Evolutionary conservation across 2,113 vertebrate genomes (phyloP).

Genomic region (Typhlomys cinereus): DNA sequence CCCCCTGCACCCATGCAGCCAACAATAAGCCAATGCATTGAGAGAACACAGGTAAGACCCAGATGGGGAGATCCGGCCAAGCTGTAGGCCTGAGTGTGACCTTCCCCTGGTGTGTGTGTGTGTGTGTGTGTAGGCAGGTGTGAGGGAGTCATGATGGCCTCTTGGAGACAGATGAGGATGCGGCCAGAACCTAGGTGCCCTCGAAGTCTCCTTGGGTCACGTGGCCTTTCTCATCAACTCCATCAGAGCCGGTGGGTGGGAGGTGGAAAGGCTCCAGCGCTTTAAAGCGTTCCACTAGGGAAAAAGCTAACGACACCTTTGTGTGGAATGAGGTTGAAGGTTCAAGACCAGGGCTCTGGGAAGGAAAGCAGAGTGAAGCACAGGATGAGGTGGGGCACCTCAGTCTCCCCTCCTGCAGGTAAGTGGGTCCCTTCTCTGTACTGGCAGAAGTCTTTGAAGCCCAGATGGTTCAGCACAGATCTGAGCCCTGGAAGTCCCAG

Average conservation of each 20-base stretch:
- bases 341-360: background rate
- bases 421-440: background rate
- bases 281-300: background rate
- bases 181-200: background rate
- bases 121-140: background rate
- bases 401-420: background rate
- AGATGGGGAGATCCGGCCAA: background rate
- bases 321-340: background rate
- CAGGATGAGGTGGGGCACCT: background rate
- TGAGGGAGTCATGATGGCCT: background rate
- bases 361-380: background rate
- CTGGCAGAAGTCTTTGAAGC: background rate
- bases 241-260: background rate
- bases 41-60: background rate
- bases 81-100: background rate
- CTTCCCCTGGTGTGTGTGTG: background rate
- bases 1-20: background rate
- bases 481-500: background rate
- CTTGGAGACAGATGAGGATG: background rate
- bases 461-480: too few relatives aligned
- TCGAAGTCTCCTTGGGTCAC: background rate
- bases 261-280: background rate
- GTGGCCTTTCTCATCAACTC: too few relatives aligned
- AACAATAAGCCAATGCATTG: background rate
- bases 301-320: background rate